Evolutionary conservation across 2,113 vertebrate species (phyloP), one percentile per base, ranked within the genome.

Genomic region (Chaetorhynchus papuensis): DNA sequence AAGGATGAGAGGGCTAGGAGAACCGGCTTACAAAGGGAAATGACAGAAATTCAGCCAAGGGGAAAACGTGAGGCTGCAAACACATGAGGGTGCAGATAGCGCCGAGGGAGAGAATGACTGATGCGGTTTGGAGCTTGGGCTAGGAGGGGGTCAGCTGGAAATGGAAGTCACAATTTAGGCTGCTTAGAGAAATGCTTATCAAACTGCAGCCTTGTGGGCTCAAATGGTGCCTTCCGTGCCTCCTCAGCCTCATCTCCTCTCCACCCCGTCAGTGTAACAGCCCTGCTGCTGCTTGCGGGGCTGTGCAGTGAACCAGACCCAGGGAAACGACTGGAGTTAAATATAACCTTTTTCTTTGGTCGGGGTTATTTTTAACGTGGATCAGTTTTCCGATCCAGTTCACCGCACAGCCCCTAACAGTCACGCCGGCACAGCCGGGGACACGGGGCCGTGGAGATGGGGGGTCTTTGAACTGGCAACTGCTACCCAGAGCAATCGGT

Each of bases 1-100:
- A 95, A 94, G 94, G 94, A 95, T 96, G 96, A 97, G 93, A 95
- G 91, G 80, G 60, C 90, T 90, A 88, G 97, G 52, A 95, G 94
- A 93, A 90, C 95, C 15, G 60, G 92, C 92, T 96, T 93, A 95
- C 93, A 96, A 97, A 97, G 91, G 93, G 87, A 95, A 94, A 95
- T 94, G 93, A 96, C 94, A 96, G 93, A 96, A 96, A 95, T 95
- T 95, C 96, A 95, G 91, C 95, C 95, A 97, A 93, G 93, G 87
- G 91, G 92, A 97, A 94, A 95, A 96, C 90, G 76, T 96, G 95
- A 94, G 87, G 93, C 88, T 94, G 94, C 93, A 95, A 91, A 94
- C 94, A 81, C 95, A 95, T 96, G 94, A 95, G 95, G 68, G 68
- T 86, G 82, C 45, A 83, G 90, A 93, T 83, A 83, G 87, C 3